Percentiles rank a stretch among this genome's conserved stretches.
Evolutionary conservation across 1,140 invertebrate genomes (phyloP).

Genomic region (Pseudomyrmex sp.): DNA sequence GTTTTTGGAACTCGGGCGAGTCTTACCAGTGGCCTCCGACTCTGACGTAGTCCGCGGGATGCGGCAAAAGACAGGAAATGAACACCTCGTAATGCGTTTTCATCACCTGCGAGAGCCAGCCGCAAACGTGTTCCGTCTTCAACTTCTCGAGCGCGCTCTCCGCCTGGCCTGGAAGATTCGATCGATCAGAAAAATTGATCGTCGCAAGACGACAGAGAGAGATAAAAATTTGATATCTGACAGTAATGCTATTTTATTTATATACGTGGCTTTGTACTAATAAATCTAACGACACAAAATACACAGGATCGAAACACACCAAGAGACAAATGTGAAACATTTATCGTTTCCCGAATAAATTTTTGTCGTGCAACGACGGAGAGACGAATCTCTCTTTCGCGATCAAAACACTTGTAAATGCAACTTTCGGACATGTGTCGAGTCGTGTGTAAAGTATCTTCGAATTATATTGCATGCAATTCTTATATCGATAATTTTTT

Average conservation of each 20-base stretch:
- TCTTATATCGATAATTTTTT: conserved; percentile 4
- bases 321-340: conserved; percentile 6
- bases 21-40: conserved; percentile 97
- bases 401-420: conserved; percentile 1
- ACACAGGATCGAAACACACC: conserved; percentile 28
- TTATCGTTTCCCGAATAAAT: conserved; percentile 19
- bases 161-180: conserved; percentile 88
- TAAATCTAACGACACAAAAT: conserved; percentile 5
- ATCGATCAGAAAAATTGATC: not conserved
- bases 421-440: conserved; percentile 23
- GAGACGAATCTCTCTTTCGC: not conserved
- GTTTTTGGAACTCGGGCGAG: not conserved
- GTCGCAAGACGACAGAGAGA: not conserved
- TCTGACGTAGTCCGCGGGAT: conserved; percentile 95
- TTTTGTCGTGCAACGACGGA: conserved; percentile 14
- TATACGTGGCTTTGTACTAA: conserved; percentile 7
- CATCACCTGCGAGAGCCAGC: conserved; percentile 95
- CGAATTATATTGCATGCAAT: conserved; percentile 28
- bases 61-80: conserved; percentile 93
- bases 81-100: conserved; percentile 95
- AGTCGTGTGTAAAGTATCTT: conserved; percentile 35
- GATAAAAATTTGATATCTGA: no score
- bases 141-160: conserved; percentile 95
- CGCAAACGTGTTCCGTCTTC: conserved; percentile 97
- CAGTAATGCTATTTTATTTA: conserved; percentile 9